Conservation (phyloP, 1,140 invertebrate species). For the Panagrolaimus sp. region DNA sequence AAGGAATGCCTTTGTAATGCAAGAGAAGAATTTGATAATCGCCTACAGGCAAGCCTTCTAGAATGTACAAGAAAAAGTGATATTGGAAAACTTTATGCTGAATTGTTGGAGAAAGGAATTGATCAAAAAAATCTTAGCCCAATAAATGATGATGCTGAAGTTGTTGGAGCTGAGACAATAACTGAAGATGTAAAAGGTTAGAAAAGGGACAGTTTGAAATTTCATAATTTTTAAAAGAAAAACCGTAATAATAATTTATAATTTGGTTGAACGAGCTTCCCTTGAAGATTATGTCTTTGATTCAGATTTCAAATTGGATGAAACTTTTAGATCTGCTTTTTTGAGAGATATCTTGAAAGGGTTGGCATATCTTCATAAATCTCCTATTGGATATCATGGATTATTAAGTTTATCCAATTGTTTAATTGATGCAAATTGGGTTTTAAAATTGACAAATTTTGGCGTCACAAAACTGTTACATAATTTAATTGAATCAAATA, state of each 20-base stretch:
- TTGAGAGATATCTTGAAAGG: slow-evolving; percentile 41
- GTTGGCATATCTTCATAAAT: slow-evolving; percentile 52
- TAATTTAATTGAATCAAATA: slow-evolving; percentile 43
- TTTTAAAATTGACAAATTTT: slow-evolving; percentile 55
- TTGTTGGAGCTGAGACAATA: not conserved
- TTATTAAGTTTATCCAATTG: slow-evolving; percentile 45
- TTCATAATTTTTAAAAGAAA: too few relatives aligned
- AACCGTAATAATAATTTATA: too few relatives aligned
- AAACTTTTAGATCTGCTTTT: slow-evolving; percentile 43
- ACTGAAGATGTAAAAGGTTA: too few relatives aligned
- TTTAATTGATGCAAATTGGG: slow-evolving; percentile 57
- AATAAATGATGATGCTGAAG: slow-evolving; percentile 34
- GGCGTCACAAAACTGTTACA: slow-evolving; percentile 49
- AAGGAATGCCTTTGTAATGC: slow-evolving; percentile 45
- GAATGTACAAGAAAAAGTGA: slow-evolving; percentile 18
- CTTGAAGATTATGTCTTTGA: slow-evolving; percentile 53
- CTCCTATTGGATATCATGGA: slow-evolving; percentile 50
- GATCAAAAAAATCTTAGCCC: not conserved
- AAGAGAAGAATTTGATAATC: slow-evolving; percentile 43
- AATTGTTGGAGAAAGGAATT: not conserved
- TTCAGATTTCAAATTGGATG: slow-evolving; percentile 39
- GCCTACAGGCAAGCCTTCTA: slow-evolving; percentile 29
- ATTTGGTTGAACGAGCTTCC: slow-evolving; percentile 48
- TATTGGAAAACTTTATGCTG: not conserved
- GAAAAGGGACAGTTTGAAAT: not conserved